Conservation (phyloP, 2,888 invertebrate species). For the Agonopterix alstromeriana region DNA sequence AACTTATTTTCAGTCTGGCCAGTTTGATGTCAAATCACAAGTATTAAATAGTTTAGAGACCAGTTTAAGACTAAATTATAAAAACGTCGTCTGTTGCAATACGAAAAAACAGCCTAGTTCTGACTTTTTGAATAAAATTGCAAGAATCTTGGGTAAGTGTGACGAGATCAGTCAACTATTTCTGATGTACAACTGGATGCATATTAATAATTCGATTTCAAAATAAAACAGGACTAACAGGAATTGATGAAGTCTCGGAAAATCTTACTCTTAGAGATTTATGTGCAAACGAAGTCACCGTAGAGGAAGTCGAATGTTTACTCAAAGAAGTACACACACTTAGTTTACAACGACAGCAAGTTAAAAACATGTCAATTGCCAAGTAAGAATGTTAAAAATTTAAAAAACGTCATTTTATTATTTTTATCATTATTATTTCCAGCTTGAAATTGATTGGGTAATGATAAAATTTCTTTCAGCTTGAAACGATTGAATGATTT, state of each 20-base stretch:
- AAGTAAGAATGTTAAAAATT: no score
- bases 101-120: slow-evolving; percentile 12
- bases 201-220: slow-evolving; percentile 11
- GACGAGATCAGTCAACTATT: not conserved
- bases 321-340: slow-evolving; percentile 18
- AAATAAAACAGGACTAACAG: slow-evolving; percentile 19
- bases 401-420: no score
- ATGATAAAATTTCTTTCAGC: slow-evolving; percentile 7
- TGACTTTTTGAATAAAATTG: slow-evolving; percentile 16
- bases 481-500: slow-evolving; percentile 5
- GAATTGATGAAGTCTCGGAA: slow-evolving; percentile 19
- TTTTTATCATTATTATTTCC: no score
- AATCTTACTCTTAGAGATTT: slow-evolving; percentile 18
- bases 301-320: slow-evolving; percentile 25
- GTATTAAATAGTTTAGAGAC: slow-evolving; percentile 35
- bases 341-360: not conserved
- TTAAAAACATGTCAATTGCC: not conserved
- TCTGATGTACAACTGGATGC: not conserved
- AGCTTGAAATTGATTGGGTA: no score
- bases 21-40: no score
- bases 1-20: no score
- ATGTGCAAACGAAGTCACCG: slow-evolving; percentile 21
- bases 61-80: slow-evolving; percentile 34
- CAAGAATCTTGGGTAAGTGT: slow-evolving; percentile 21
- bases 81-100: slow-evolving; percentile 27